These are phyloP conservation scores for Mobula birostris DNA, from an alignment of 2,113 vertebrate genomes.

Conservation along the genomic window DNA sequence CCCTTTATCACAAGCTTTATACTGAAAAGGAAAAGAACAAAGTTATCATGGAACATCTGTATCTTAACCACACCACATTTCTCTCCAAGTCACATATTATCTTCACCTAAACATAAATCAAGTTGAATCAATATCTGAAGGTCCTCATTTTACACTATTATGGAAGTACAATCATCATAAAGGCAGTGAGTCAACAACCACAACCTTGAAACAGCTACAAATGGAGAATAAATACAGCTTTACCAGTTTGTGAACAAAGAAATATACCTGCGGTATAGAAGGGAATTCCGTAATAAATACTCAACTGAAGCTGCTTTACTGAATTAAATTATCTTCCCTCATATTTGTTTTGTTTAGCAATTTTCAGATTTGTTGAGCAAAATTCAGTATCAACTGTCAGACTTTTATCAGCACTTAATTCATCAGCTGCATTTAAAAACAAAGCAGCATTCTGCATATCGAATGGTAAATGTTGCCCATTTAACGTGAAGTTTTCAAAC, in stretches of 20 bases:
- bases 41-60: neutral
- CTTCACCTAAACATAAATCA: neutral
- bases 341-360: neutral
- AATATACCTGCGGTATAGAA: neutral
- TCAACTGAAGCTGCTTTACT: neutral
- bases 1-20: neutral
- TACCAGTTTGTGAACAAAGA: neutral
- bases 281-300: neutral
- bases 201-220: neutral
- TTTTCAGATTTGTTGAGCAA: neutral
- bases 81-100: neutral
- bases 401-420: neutral
- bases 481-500: neutral
- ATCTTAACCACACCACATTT: neutral
- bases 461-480: neutral
- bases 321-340: neutral
- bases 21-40: neutral
- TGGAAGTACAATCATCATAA: neutral
- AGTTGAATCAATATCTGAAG: neutral
- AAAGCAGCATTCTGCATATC: neutral
- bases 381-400: too few relatives aligned
- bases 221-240: neutral
- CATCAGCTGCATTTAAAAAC: neutral
- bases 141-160: neutral
- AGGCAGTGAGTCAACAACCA: neutral